Base-by-base conservation (phyloP, 2,113 vertebrate genomes). In the Lampris megalopsis region DNA sequence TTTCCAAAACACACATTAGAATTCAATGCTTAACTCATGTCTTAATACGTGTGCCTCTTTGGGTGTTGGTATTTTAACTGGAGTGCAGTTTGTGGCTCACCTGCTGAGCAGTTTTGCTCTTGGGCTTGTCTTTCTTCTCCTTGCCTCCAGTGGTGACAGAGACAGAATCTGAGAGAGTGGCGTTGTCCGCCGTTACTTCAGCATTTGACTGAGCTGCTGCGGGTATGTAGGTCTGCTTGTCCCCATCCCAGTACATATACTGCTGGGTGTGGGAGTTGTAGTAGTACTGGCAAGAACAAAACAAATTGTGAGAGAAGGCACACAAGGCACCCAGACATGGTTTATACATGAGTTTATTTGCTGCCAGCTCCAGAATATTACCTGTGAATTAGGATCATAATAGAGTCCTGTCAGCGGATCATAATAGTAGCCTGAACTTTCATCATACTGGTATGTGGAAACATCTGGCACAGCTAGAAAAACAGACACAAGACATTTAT, bases 181-280 rank as follows among this genome's bases (percentile, higher is more conserved):
- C 80, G 0, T 77, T 67, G 0, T 88, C 77, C 1, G 87, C 54
- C 43, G 47, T 72, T 38, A 92, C 93, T 0, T 94, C 94, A 0
- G 86, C 48, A 0, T 85, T 90, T 2, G 86, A 81, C 63, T 94
- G 94, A 9, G 94, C 90, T 38, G 95, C 48, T 38, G 96, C 96
- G 38, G 95, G 94, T 50, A 96, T 81, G 13, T 96, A 97, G 5
- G 91, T 95, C 43, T 92, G 92, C 37, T 94, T 94, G 58, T 97
- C 96, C 47, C 96, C 96, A 9, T 97, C 96, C 96, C 96, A 97
- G 89, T 97, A 97, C 87, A 97, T 95, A 90, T 96, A 97, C 81
- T 95, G 95, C 89, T 95, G 96, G 11, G 92, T 93, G 82, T 96
- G 95, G 72, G 95, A 80, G n/a, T 97, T 97, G 81, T 93, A 97